These are phyloP conservation scores for Tinea trinotella DNA, from an alignment of 2,888 invertebrate genomes.

Conservation along the genomic window DNA sequence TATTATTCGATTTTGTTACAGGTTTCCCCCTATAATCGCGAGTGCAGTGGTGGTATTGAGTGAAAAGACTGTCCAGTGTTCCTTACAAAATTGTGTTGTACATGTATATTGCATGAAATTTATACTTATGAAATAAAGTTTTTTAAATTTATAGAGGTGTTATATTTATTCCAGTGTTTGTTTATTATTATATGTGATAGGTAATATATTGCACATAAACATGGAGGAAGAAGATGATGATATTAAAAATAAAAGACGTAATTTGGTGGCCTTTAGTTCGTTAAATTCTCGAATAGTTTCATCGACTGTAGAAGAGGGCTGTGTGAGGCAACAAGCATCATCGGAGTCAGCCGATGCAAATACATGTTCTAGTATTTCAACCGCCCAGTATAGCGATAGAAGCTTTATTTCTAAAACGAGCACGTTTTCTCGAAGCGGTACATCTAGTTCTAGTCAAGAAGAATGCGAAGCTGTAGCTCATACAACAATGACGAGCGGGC, in stretches of 20 bases:
- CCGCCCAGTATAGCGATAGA: conserved; percentile 59
- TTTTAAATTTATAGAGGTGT: conserved; percentile 20
- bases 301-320: conserved; percentile 51
- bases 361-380: conserved; percentile 52
- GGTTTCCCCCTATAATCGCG: conserved; percentile 48
- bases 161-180: conserved; percentile 14
- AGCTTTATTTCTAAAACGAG: conserved; percentile 69
- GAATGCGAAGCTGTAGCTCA: conserved; percentile 73
- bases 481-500: conserved; percentile 57
- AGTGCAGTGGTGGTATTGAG: conserved; percentile 58
- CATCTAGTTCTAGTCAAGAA: conserved; percentile 80
- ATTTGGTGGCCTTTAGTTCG: conserved; percentile 50
- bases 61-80: conserved; percentile 71
- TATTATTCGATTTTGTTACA: conserved; percentile 48
- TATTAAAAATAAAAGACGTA: conserved; percentile 41
- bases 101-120: conserved; percentile 39
- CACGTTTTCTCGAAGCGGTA: conserved; percentile 69
- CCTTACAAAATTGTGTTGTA: conserved; percentile 34
- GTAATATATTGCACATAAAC: not conserved
- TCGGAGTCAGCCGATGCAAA: conserved; percentile 74
- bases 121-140: conserved; percentile 31
- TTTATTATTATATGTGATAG: conserved; percentile 18
- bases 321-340: conserved; percentile 58
- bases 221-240: conserved; percentile 67
- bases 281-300: conserved; percentile 50